Base-by-base conservation (phyloP, 2,888 invertebrate genomes). In the Aproaerema taeniolella region DNA sequence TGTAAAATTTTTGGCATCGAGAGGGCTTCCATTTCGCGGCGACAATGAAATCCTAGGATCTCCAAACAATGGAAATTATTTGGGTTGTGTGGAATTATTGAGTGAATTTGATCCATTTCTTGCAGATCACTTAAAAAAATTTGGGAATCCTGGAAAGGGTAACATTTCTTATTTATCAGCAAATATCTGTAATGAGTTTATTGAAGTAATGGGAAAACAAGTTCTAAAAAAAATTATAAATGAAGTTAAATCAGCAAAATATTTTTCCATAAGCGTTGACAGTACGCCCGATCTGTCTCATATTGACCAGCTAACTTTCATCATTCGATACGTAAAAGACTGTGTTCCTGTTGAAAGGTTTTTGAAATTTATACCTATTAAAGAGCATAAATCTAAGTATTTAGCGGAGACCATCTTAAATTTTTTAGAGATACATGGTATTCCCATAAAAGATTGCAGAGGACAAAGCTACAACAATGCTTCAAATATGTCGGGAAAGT, bases 401-500 rank as follows among this genome's bases (percentile, higher is more conserved):
- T 44, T 68, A 39, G 41, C 45, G n/a, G 43, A 49, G 2, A 41
- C 43, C 30, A 37, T 47, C 41, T 28, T 45, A 20, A 37, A 33
- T 20, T 33, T 41, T 40, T 44, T 44, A 33, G 41, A 41, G 2
- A 38, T 7, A 7, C 33, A 26, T 47, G 49, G 49, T 50, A 50
- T 61, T 35, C 33, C 47, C 30, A 53, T 59, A 37, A 33, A 43
- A 46, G 42, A 50, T 43, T 55, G 46, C 30, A 28, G 61, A 12
- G 54, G 59, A 7, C 58, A 64, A 39, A 47, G 47, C 28, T 59
- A 60, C 43, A 59, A 61, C 49, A 64, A 61, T 52, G 58, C 63
- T 8, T 45, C 50, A 25, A 58, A 61, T 47, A 63, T 64, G 59
- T 44, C 54, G 8, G 61, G 61, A 11, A 45, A 39, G 12, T 61